Percentiles rank a stretch among this genome's conserved stretches.
These are phyloP conservation scores for Drosophila mayaguana DNA, from an alignment of 2,888 invertebrate genomes.

Conservation along the genomic window DNA sequence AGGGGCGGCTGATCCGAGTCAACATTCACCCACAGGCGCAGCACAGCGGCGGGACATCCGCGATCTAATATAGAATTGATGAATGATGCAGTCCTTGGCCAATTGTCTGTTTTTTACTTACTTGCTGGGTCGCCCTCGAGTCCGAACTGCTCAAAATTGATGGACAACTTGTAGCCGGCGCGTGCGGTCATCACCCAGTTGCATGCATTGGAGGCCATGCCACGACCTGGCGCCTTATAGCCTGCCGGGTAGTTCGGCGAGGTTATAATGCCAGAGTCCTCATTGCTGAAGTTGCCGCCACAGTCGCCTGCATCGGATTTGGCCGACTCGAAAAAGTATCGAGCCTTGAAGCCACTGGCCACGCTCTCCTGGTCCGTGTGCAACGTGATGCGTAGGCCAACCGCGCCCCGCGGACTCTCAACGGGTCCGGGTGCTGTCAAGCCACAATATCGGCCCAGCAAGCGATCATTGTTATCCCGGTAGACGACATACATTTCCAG, in stretches of 20 bases:
- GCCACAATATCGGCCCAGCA: conserved; percentile 96
- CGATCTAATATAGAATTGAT: conserved; percentile 87
- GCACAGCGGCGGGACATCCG: conserved; percentile 96
- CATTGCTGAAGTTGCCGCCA: conserved; percentile 94
- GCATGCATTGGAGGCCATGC: conserved; percentile 94
- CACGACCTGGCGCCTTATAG: conserved; percentile 93
- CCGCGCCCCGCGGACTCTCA: conserved; percentile 95
- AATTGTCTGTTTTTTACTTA: conserved; percentile 84
- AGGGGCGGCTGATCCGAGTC: conserved; percentile 92
- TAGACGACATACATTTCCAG: conserved; percentile 96
- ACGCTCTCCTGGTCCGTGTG: conserved; percentile 95
- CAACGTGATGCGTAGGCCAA: conserved; percentile 94
- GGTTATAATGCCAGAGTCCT: conserved; percentile 92
- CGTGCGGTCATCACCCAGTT: conserved; percentile 98
- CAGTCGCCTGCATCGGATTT: conserved; percentile 96
- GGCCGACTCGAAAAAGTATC: conserved; percentile 96
- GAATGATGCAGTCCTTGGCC: not conserved
- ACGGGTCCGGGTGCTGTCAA: conserved; percentile 97
- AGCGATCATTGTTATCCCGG: conserved; percentile 91
- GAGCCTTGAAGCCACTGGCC: conserved; percentile 97
- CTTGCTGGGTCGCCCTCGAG: conserved; percentile 96
- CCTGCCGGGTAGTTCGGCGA: conserved; percentile 96
- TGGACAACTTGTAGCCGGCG: conserved; percentile 93
- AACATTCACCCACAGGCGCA: conserved; percentile 92
- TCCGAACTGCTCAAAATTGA: conserved; percentile 96